Conservation (phyloP, 2,797 vertebrate genomes). For the Pogoniulus pusillus region DNA sequence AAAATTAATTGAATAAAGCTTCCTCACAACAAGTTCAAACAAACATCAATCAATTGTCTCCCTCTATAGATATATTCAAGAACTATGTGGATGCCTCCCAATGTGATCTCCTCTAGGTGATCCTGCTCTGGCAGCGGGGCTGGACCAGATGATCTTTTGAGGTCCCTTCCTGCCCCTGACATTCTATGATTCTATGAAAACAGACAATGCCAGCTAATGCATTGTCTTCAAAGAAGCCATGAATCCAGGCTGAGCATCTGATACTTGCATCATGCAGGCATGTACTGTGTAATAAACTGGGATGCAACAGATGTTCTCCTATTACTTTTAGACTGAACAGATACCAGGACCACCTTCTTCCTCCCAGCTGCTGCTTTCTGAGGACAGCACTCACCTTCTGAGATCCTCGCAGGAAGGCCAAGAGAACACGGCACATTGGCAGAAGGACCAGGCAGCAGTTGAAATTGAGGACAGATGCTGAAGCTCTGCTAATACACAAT, state of each 20-base stretch:
- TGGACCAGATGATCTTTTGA: no score
- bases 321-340: background rate
- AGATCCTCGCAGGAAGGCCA: slow-evolving; percentile 87
- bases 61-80: no score
- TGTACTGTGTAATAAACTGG: background rate
- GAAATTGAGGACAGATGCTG: slow-evolving; percentile 92
- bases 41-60: background rate
- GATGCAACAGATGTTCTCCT: background rate
- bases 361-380: background rate
- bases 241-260: background rate
- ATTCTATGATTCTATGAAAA: no score
- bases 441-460: slow-evolving; percentile 95
- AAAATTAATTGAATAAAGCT: background rate
- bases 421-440: slow-evolving; percentile 89
- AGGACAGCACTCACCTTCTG: slow-evolving; percentile 78
- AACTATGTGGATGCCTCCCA: no score
- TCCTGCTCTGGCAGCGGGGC: no score
- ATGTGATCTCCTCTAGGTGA: no score
- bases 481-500: slow-evolving; percentile 95
- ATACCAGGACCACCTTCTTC: background rate
- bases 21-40: background rate
- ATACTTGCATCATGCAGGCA: background rate
- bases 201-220: background rate
- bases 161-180: no score
- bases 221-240: background rate